These are phyloP conservation scores for Anthophora plumipes DNA, from an alignment of 2,888 invertebrate species.

Conservation along the genomic window DNA sequence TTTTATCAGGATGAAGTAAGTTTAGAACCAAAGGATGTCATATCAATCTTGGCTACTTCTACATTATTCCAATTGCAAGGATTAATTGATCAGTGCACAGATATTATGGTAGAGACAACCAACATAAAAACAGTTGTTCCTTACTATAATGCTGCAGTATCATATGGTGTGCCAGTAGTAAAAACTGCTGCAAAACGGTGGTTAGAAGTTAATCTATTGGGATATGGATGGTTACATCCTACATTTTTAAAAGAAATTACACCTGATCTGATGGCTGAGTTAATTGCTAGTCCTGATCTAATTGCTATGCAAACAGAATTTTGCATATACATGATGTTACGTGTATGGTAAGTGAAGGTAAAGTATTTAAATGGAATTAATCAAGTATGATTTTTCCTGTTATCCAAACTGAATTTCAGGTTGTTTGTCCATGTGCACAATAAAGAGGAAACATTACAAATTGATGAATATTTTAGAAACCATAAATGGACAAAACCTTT, in stretches of 20 bases:
- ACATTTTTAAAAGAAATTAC: slow-evolving; percentile 88
- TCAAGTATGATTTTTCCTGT: background rate
- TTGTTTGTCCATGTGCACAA: slow-evolving; percentile 77
- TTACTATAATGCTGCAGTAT: slow-evolving; percentile 89
- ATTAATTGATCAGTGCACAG: slow-evolving; percentile 90
- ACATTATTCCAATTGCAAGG: slow-evolving; percentile 91
- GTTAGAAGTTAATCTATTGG: slow-evolving; percentile 89
- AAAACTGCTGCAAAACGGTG: slow-evolving; percentile 89
- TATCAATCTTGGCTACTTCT: slow-evolving; percentile 90
- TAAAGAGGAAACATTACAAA: slow-evolving; percentile 74
- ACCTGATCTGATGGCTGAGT: slow-evolving; percentile 88
- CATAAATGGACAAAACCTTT: slow-evolving; percentile 85
- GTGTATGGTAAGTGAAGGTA: slow-evolving; percentile 86
- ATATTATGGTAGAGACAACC: slow-evolving; percentile 91
- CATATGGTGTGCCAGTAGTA: slow-evolving; percentile 88
- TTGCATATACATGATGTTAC: slow-evolving; percentile 89
- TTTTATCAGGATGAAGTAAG: slow-evolving; percentile 91
- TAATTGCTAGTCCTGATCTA: slow-evolving; percentile 88
- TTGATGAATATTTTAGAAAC: slow-evolving; percentile 80
- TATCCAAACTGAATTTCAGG: slow-evolving; percentile 65
- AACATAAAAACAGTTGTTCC: slow-evolving; percentile 89
- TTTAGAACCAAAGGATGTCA: slow-evolving; percentile 88
- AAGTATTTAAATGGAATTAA: background rate
- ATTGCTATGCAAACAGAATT: slow-evolving; percentile 93
- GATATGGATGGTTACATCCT: slow-evolving; percentile 86